Percentiles rank a stretch among this genome's conserved stretches.
These are phyloP conservation scores for Radopholus similis DNA, from an alignment of 1,140 invertebrate species.

Conservation along the genomic window DNA sequence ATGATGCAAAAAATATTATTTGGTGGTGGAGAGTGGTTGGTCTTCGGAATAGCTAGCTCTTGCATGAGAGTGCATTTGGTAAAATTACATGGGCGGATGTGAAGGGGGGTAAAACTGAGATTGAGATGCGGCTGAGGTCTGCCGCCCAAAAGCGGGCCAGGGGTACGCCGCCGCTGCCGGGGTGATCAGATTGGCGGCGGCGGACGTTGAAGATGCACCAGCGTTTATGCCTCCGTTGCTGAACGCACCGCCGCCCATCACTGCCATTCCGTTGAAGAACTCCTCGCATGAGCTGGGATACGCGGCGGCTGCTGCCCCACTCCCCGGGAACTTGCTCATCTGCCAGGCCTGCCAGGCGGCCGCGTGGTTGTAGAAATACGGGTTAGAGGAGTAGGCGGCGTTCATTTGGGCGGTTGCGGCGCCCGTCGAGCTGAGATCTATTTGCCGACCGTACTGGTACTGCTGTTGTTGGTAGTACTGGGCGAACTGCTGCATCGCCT, in stretches of 20 bases:
- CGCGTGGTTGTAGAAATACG: conserved; percentile 14
- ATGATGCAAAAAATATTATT: not conserved
- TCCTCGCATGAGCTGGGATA: not conserved
- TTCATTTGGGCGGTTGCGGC: conserved; percentile 1
- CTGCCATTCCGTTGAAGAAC: not conserved
- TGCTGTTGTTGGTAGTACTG: conserved; percentile 17
- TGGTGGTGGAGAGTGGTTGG: not conserved
- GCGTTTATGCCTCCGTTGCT: too few relatives aligned
- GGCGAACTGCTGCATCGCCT: conserved; percentile 11
- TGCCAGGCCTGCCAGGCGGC: conserved; percentile 10
- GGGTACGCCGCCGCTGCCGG: not conserved
- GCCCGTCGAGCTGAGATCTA: not conserved
- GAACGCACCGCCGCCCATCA: not conserved
- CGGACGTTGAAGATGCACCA: not conserved
- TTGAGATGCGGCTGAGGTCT: not conserved
- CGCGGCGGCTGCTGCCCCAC: not conserved
- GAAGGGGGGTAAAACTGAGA: not conserved
- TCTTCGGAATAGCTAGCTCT: too few relatives aligned
- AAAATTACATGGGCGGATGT: not conserved
- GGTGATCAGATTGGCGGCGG: not conserved
- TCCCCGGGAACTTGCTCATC: not conserved
- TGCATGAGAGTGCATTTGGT: too few relatives aligned
- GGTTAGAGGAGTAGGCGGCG: not conserved
- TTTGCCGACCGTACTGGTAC: conserved; percentile 1
- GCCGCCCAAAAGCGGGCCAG: not conserved